Conservation (phyloP, 2,888 invertebrate genomes). For the Dysmachus trigonus region DNA sequence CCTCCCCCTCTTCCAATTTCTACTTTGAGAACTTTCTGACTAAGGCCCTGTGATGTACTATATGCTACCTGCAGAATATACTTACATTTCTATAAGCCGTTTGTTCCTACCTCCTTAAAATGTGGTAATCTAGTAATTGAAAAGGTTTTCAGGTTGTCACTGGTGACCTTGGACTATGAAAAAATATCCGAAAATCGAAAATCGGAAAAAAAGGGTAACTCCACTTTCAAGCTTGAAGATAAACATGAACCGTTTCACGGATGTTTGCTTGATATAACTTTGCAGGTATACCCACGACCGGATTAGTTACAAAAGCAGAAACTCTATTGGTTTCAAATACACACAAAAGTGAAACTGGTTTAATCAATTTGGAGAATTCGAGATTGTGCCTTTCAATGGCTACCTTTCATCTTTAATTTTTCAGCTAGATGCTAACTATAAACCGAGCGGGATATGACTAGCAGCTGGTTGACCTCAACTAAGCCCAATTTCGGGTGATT, state of each 20-base stretch:
- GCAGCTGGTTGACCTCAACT: not conserved
- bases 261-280: not conserved
- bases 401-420: constrained; percentile 18
- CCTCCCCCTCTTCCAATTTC: no score
- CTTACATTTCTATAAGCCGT: not conserved
- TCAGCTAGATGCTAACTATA: not conserved
- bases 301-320: constrained; percentile 8
- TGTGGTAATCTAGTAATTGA: not conserved
- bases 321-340: not conserved
- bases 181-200: not conserved
- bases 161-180: not conserved
- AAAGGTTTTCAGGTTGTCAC: not conserved
- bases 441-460: not conserved
- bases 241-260: not conserved
- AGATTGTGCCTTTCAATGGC: not conserved
- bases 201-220: not conserved
- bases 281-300: not conserved
- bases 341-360: constrained; percentile 4
- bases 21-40: no score
- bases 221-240: not conserved
- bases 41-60: no score
- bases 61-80: not conserved
- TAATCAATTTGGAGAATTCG: not conserved
- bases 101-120: not conserved
- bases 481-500: constrained; percentile 24